Evolutionary conservation across 1,140 invertebrate species (phyloP).

Genomic region (Macrobrachium nipponense): DNA sequence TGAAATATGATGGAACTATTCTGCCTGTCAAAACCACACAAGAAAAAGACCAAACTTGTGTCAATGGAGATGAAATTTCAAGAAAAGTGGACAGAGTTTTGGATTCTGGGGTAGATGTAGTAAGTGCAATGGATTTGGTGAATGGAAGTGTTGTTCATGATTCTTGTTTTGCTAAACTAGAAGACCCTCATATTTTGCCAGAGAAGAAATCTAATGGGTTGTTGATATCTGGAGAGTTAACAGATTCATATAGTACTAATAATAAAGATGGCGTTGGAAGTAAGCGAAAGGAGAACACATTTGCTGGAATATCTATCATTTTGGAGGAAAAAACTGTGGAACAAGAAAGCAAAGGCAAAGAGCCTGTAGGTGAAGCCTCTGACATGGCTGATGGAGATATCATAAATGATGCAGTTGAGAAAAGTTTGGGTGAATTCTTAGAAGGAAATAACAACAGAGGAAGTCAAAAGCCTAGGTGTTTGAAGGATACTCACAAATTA

Average conservation of each 20-base stretch:
- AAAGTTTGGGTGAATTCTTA: neutral
- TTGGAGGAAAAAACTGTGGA: neutral
- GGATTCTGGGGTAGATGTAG: too few species aligned
- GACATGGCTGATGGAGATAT: too few species aligned
- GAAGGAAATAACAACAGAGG: constrained; percentile 6
- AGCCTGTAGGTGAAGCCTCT: neutral
- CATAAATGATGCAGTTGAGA: too few species aligned
- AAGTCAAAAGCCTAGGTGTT: constrained; percentile 29
- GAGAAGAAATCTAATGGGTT: neutral
- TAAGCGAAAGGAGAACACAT: neutral
- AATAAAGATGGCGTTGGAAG: neutral
- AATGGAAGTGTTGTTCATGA: too few species aligned
- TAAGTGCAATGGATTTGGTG: too few species aligned
- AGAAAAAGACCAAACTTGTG: too few species aligned
- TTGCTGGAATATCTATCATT: constrained; percentile 6
- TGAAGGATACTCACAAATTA: constrained; percentile 45
- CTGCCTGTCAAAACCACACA: too few species aligned
- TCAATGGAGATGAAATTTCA: too few species aligned
- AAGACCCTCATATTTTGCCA: too few species aligned
- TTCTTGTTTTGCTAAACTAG: too few species aligned
- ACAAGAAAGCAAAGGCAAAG: neutral
- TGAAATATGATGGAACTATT: too few species aligned
- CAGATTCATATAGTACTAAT: neutral
- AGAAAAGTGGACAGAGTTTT: too few species aligned
- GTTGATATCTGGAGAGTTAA: neutral